Percentiles rank a stretch among this genome's conserved stretches.
Conservation (phyloP, 2,113 vertebrate species). For the Colinus virginianus region DNA sequence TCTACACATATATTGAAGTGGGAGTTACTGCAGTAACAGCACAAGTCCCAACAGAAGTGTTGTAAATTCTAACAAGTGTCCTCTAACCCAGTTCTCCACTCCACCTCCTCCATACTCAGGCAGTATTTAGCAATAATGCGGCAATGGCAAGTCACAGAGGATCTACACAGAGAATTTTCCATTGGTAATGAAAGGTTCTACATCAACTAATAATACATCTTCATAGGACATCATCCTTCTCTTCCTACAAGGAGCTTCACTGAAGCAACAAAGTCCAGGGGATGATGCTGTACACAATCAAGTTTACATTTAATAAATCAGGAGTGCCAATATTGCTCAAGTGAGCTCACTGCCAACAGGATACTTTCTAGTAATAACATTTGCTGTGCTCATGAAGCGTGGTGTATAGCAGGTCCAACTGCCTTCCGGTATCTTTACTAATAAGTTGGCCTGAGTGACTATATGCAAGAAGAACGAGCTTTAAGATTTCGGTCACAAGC, state of each 20-base stretch:
- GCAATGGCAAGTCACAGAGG: background rate
- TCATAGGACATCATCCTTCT: background rate
- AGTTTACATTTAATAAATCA: background rate
- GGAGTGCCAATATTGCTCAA: background rate
- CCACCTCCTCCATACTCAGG: background rate
- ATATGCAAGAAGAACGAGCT: background rate
- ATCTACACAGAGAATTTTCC: background rate
- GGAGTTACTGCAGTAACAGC: slow-evolving; percentile 30
- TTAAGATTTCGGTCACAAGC: background rate
- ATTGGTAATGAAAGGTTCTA: background rate
- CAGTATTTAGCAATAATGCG: slow-evolving; percentile 18
- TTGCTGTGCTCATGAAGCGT: background rate
- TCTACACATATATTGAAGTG: background rate
- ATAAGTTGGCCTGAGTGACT: background rate
- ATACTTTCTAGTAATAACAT: background rate
- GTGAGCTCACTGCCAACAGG: background rate
- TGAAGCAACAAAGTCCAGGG: background rate
- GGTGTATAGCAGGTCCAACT: background rate
- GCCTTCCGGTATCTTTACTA: background rate
- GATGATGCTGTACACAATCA: background rate
- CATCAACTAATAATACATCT: background rate
- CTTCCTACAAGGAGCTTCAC: background rate
- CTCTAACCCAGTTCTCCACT: background rate
- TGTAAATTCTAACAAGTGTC: slow-evolving; percentile 1
- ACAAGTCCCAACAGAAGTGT: slow-evolving; percentile 1